Percentiles rank a stretch among this genome's conserved stretches.
Evolutionary conservation across 2,888 invertebrate species (phyloP).

Genomic region (Drosophila nr. fundita): DNA sequence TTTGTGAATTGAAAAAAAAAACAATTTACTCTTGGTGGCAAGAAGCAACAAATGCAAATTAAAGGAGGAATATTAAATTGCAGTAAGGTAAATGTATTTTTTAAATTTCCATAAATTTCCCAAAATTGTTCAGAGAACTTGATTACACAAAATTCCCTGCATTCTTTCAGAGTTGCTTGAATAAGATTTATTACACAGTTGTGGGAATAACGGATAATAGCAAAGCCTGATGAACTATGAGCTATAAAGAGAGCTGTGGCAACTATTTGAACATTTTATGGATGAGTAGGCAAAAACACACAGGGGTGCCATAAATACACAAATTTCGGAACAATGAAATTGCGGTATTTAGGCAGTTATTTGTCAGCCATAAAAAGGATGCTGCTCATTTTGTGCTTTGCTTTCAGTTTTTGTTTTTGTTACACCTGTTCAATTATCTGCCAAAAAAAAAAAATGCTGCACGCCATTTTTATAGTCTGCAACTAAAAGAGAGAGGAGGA

Average conservation of each 20-base stretch:
- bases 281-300: slow-evolving; percentile 16
- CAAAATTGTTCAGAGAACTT: not conserved
- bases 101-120: not conserved
- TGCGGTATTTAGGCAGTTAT: slow-evolving; percentile 26
- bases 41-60: not conserved
- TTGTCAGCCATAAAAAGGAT: slow-evolving; percentile 29
- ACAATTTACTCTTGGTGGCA: not conserved
- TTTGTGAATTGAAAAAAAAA: not conserved
- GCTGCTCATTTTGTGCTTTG: slow-evolving; percentile 33
- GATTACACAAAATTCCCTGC: not conserved
- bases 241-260: not conserved
- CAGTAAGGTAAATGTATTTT: not conserved
- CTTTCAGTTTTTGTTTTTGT: slow-evolving; percentile 25
- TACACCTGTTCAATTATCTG: slow-evolving; percentile 42
- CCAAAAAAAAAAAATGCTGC: slow-evolving; percentile 26
- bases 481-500: not conserved
- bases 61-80: not conserved
- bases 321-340: slow-evolving; percentile 29
- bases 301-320: slow-evolving; percentile 40
- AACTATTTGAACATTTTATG: slow-evolving; percentile 42
- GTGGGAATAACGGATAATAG: slow-evolving; percentile 1
- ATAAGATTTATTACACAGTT: slow-evolving; percentile 6
- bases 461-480: slow-evolving; percentile 60
- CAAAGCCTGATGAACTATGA: slow-evolving; percentile 3
- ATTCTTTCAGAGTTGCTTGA: not conserved